phyloP scores from a whole-genome alignment of 1,140 invertebrate genomes.

The Araneus ventricosus region DNA sequence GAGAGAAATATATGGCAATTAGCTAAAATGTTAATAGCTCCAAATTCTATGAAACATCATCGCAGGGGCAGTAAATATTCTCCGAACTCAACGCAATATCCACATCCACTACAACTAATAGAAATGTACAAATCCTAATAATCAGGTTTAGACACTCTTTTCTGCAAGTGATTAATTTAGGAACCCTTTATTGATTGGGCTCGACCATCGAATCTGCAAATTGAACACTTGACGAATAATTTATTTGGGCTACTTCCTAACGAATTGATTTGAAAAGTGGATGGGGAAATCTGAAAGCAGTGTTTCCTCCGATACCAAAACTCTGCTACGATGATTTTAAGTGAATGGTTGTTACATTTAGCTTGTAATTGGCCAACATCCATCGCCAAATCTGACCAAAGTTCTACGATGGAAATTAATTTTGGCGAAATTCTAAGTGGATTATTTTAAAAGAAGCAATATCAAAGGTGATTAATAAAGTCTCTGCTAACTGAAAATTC shows the following conservation, averaged over 20 bases:
- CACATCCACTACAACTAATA: neutral
- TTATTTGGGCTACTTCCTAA: neutral
- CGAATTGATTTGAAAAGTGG: neutral
- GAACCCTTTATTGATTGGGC: neutral
- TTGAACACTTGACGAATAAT: neutral
- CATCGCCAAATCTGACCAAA: neutral
- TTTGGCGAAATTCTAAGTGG: too few relatives aligned
- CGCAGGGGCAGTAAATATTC: too few relatives aligned
- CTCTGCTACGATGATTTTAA: neutral
- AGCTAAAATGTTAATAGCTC: neutral
- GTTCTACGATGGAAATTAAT: too few relatives aligned
- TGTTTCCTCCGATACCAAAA: neutral
- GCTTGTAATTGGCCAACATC: neutral
- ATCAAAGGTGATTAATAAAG: too few relatives aligned
- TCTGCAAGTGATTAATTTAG: neutral
- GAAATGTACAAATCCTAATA: neutral
- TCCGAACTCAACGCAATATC: neutral
- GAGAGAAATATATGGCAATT: neutral
- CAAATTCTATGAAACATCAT: neutral
- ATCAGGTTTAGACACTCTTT: neutral
- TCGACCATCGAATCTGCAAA: neutral
- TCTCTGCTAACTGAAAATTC: too few relatives aligned
- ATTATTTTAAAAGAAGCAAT: too few relatives aligned
- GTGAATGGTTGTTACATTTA: neutral
- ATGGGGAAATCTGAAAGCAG: neutral